Base-by-base conservation (phyloP, 2,797 vertebrate genomes). In the Etheostoma perlongum region DNA sequence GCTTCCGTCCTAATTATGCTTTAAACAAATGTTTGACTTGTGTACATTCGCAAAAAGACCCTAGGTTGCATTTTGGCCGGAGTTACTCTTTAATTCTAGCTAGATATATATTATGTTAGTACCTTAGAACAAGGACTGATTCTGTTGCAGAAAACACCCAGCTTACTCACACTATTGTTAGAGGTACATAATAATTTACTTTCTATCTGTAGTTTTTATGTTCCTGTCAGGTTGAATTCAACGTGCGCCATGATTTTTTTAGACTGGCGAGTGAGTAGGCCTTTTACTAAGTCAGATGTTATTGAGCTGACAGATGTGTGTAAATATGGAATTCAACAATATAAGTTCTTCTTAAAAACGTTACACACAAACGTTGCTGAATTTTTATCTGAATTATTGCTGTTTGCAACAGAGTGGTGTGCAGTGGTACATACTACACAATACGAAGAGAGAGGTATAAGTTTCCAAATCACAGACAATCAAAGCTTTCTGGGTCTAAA, bases 221-320 rank as follows among this genome's bases (percentile, higher is more conserved):
- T 67, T 61, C 27, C 40, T 72, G 71, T 71, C 69, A 60, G 16
- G 40, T 57, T 67, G 36, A 71, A 76, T 78, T 71, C 67, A 67
- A 25, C 65, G 48, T 3, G 4, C 48, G 11, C 18, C 5, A n/a
- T 51, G 19, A 62, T 67, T 57, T 67, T 49, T 44, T 44, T 44
- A 44, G 33, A 36, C 9, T 4, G 18, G 47, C 3, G 27, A 60
- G 30, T 48, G 18, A 67, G 36, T 27, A 23, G 27, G 27, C 36
- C 21, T 80, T 78, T 74, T 19, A 83, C 33, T 6, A 27, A 69
- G 58, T 75, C 44, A 68, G 44, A 70, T 55, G 76, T 62, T 67
- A 21, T 60, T 18, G 55, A 75, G 51, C n/a, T 51, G 61, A 36
- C 67, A 81, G 68, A 78, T 60, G 53, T 76, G 10, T n/a, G 51